phyloP scores from a whole-genome alignment of 2,888 invertebrate genomes.

The Trisateles emortualis region DNA sequence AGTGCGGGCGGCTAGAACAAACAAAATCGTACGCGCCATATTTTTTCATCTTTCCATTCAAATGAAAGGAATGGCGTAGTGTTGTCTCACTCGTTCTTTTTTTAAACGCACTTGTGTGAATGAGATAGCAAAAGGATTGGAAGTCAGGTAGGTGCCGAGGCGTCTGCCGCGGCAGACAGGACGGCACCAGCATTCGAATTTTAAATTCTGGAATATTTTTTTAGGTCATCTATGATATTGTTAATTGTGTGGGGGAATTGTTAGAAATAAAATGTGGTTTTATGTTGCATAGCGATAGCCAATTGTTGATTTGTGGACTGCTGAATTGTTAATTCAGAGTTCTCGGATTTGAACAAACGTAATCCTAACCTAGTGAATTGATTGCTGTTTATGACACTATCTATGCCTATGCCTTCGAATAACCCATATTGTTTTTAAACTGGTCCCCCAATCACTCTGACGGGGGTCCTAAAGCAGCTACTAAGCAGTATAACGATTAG shows the following conservation, averaged over 20 bases:
- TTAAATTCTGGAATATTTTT: slow-evolving; percentile 59
- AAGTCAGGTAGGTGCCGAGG: slow-evolving; percentile 80
- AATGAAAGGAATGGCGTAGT: slow-evolving; percentile 49
- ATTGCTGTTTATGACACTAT: too few relatives aligned
- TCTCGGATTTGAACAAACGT: too few relatives aligned
- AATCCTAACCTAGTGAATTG: too few relatives aligned
- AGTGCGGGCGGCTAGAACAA: slow-evolving; percentile 84
- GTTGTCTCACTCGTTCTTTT: slow-evolving; percentile 36
- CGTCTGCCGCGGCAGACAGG: slow-evolving; percentile 80
- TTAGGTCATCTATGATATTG: slow-evolving; percentile 50
- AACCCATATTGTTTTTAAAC: too few relatives aligned
- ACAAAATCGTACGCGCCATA: slow-evolving; percentile 66
- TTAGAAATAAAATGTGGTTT: background rate
- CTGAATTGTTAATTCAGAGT: too few relatives aligned
- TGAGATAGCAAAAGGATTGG: slow-evolving; percentile 64
- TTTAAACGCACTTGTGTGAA: slow-evolving; percentile 31
- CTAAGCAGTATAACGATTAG: too few relatives aligned
- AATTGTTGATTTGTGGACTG: background rate
- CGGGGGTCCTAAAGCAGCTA: too few relatives aligned
- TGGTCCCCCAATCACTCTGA: too few relatives aligned
- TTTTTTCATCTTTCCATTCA: slow-evolving; percentile 59
- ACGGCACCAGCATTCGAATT: slow-evolving; percentile 71
- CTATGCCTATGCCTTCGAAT: too few relatives aligned
- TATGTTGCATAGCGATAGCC: too few relatives aligned
- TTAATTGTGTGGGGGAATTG: slow-evolving; percentile 26